Conservation (phyloP, 2,797 vertebrate genomes). For the Enteromius trimaculatus region DNA sequence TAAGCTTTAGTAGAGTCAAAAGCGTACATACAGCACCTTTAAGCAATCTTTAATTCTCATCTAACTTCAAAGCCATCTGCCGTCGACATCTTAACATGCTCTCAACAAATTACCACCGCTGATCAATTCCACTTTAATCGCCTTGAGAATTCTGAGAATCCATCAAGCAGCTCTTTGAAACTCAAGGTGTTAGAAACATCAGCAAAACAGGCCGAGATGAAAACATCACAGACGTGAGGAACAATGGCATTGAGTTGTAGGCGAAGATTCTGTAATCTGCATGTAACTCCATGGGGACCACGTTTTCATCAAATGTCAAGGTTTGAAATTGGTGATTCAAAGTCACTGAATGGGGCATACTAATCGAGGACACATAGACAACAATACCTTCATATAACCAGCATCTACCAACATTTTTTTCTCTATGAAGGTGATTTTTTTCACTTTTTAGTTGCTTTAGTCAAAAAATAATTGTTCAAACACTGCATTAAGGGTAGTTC, state of each 20-base stretch:
- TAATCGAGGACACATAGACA: background rate
- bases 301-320: slow-evolving; percentile 1
- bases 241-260: background rate
- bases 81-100: background rate
- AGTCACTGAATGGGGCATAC: background rate
- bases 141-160: slow-evolving; percentile 3
- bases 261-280: background rate
- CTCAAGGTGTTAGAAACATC: background rate
- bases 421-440: background rate
- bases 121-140: slow-evolving; percentile 3
- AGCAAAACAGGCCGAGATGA: background rate
- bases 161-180: slow-evolving; percentile 16
- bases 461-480: background rate
- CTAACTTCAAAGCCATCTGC: slow-evolving; percentile 15
- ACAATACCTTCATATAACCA: background rate
- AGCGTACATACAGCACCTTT: background rate
- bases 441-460: background rate
- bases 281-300: background rate
- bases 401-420: background rate
- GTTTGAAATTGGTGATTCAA: background rate
- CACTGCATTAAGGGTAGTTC: background rate
- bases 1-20: too few relatives aligned
- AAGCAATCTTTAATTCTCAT: slow-evolving; percentile 8
- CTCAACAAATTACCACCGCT: slow-evolving; percentile 16
- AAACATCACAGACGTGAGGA: background rate